phyloP scores from a whole-genome alignment of 2,888 invertebrate genomes.

The Unio delphinus region DNA sequence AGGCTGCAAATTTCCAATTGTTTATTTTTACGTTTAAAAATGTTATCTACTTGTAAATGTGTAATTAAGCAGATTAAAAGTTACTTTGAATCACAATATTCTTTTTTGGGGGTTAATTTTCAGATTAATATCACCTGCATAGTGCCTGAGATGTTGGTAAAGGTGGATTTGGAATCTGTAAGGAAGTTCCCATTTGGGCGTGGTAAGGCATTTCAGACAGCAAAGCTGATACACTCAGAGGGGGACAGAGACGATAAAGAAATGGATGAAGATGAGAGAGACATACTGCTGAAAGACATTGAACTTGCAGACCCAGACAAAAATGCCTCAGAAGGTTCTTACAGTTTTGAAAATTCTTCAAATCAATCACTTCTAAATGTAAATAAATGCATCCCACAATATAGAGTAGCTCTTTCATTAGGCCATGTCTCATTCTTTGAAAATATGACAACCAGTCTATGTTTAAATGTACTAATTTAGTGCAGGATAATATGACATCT shows the following conservation, averaged over 20 bases:
- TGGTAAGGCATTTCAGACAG: constrained; percentile 21
- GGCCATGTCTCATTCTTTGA: too few species aligned
- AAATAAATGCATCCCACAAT: too few species aligned
- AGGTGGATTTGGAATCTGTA: constrained; percentile 35
- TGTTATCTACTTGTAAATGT: too few species aligned
- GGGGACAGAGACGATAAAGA: constrained; percentile 6
- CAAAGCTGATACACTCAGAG: constrained; percentile 13
- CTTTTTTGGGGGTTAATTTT: constrained; percentile 4
- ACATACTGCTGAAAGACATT: neutral
- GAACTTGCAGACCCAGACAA: neutral
- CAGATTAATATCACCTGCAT: constrained; percentile 30
- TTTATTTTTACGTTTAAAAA: too few species aligned
- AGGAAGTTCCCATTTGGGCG: constrained; percentile 36
- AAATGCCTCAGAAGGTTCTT: neutral
- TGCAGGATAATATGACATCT: too few species aligned
- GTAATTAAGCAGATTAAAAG: neutral
- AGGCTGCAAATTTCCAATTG: too few species aligned
- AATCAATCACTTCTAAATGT: too few species aligned
- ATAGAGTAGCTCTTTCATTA: too few species aligned
- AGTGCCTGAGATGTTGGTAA: constrained; percentile 34
- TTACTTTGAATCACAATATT: neutral
- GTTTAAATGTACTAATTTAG: too few species aligned
- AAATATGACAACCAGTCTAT: too few species aligned
- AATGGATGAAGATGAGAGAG: constrained; percentile 4
- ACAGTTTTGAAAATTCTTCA: too few species aligned